Evolutionary conservation across 1,140 invertebrate species (phyloP), one percentile per base, ranked within the genome.

Genomic region (Oncopeltus fasciatus): DNA sequence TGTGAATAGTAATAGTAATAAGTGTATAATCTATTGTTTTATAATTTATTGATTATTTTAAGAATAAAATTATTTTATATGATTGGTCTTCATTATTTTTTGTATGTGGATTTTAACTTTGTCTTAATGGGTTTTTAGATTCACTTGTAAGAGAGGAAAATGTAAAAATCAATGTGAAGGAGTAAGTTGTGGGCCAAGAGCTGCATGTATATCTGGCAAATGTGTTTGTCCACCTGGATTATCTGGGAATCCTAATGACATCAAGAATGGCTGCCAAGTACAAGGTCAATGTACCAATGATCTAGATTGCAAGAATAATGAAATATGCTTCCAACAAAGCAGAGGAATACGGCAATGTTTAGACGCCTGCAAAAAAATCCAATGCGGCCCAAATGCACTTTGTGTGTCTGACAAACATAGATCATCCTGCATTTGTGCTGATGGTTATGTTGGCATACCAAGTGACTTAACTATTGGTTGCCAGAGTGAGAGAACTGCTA

Each of bases 371-470:
- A 84, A 82, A 60, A 89, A 90, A 73, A 76, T 88, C 11, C 88
- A 92, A 68, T 94, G 91, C 72, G 91, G 91, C 14, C 89, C 90
- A 1, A 93, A 93, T 72, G 89, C 90, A 2, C 72, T 92, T 1
- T 95, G 91, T 70, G 78, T 92, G 0, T 81, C 85, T 21, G 81
- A 88, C 60, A 84, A 87, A 69, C 89, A 92, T 72, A 78, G 85
- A 44, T 88, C 89, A 1, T 82, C 86, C 11, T 95, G 91, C 71
- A 81, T 92, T 47, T 95, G 91, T 71, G 74, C 83, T 24, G 83
- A 90, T 62, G 86, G 86, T 0, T 90, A 84, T 69, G 73, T 77
- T 20, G 90, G 90, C 11, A 87, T 89, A 72, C 87, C 90, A 0
- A 83, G 80, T 66, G 85, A 92, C 72, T 74, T 89, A 16, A 75